These are phyloP conservation scores for Drosophila diplacantha DNA, from an alignment of 2,888 invertebrate species.

Conservation along the genomic window DNA sequence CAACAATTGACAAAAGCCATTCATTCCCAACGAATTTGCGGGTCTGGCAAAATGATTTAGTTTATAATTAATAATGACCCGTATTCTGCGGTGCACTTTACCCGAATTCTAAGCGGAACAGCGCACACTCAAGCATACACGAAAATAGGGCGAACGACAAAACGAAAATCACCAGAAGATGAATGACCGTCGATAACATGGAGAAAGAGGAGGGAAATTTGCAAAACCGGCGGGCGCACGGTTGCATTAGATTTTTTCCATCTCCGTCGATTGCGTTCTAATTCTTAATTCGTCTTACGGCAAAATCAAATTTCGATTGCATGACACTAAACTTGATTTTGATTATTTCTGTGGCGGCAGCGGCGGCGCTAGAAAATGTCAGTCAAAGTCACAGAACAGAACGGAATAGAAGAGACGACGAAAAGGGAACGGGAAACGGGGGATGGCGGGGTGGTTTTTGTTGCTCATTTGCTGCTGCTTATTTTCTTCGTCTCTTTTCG, in stretches of 20 bases:
- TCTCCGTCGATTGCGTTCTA: conserved; percentile 1
- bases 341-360: conserved; percentile 26
- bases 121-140: conserved; percentile 49
- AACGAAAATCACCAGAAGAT: conserved; percentile 68
- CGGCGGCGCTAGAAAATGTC: conserved; percentile 44
- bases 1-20: conserved; percentile 36
- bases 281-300: background rate
- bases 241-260: conserved; percentile 52
- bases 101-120: conserved; percentile 24
- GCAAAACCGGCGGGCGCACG: conserved; percentile 54
- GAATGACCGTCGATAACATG: conserved; percentile 68
- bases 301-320: conserved; percentile 21
- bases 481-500: conserved; percentile 42
- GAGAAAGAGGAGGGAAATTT: conserved; percentile 49
- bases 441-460: conserved; percentile 48
- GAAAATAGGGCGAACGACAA: conserved; percentile 50
- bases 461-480: conserved; percentile 40
- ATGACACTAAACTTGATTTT: conserved; percentile 40
- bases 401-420: conserved; percentile 28
- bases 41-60: conserved; percentile 19
- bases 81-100: conserved; percentile 14
- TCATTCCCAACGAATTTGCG: conserved; percentile 33
- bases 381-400: conserved; percentile 57
- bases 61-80: conserved; percentile 34
- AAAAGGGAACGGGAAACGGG: conserved; percentile 41